Base-by-base conservation (phyloP, 2,888 invertebrate species). In the Latrodectus hesperus region DNA sequence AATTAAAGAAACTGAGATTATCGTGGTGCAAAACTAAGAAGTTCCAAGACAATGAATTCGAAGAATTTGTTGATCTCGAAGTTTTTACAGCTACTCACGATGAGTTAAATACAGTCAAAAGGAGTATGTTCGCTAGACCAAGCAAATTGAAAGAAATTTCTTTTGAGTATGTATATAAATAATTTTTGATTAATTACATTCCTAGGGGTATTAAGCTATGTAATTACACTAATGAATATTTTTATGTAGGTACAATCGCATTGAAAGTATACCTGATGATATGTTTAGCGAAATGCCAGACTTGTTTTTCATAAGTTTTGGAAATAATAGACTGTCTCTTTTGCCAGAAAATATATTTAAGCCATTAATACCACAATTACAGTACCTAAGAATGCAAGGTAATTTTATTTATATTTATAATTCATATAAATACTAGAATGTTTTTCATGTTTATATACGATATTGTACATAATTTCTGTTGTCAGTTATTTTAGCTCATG, bases 281-380 rank as follows among this genome's bases (percentile, higher is more conserved):
- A 71, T 71, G 71, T 71, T 71, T n/a, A 26, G 14, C 26, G 51
- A 71, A 14, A 71, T 71, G 71, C 71, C 71, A 12, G n/a, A 71
- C n/a, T 51, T 71, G 22, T 14, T 49, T n/a, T 71, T 26, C 49
- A 9, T 71, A 6, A n/a, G 38, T 5, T 71, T 71, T 26, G 51
- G 51, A 26, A 49, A 49, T 51, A 71, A 71, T 12, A 38, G 14
- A 38, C 9, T 71, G 8, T 38, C 71, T 71, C 12, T 26, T 49
- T 12, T 71, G 14, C 51, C 71, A n/a, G 71, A 71, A 71, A 49
- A 26, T 6, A 16, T n/a, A 11, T 71, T 71, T 8, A 49, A 38
- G 11, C 49, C 49, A 49, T n/a, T 49, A 12, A 49, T 71, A 6
- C 16, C 16, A 22, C 11, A 71, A 14, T n/a, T 71, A 14, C 11